phyloP scores from a whole-genome alignment of 2,113 vertebrate species.

The Fregata magnificens region DNA sequence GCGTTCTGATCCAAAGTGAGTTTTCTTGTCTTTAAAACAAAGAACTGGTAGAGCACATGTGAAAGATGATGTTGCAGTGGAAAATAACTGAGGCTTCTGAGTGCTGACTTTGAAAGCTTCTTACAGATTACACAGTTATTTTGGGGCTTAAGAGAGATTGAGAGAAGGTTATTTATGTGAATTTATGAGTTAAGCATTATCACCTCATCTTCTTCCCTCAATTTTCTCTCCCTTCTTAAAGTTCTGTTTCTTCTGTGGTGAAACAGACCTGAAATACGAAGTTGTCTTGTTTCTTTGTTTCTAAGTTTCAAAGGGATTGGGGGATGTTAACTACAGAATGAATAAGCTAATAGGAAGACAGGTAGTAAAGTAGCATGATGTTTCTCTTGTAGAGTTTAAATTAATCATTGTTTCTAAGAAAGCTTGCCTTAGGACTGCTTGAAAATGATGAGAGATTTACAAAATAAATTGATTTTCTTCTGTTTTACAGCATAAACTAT shows the following conservation, averaged over 20 bases:
- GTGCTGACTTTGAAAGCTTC: slow-evolving; percentile 48
- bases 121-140: slow-evolving; percentile 56
- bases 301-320: not conserved
- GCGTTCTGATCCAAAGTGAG: not conserved
- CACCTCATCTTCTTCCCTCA: not conserved
- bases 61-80: not conserved
- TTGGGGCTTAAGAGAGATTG: not conserved
- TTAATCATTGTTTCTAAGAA: not conserved
- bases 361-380: not conserved
- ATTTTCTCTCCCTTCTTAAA: not conserved
- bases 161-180: slow-evolving; percentile 29
- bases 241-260: not conserved
- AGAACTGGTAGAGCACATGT: not conserved
- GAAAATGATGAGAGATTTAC: not conserved
- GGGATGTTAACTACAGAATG: not conserved
- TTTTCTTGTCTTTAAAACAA: not conserved
- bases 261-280: not conserved
- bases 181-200: slow-evolving; percentile 19
- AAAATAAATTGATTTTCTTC: not conserved
- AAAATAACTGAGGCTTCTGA: slow-evolving; percentile 53
- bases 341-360: not conserved
- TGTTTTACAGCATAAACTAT: not conserved
- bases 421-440: not conserved
- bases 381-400: not conserved
- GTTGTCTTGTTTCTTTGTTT: not conserved